phyloP scores from a whole-genome alignment of 1,140 invertebrate species.

The Frieseomelitta varia region DNA sequence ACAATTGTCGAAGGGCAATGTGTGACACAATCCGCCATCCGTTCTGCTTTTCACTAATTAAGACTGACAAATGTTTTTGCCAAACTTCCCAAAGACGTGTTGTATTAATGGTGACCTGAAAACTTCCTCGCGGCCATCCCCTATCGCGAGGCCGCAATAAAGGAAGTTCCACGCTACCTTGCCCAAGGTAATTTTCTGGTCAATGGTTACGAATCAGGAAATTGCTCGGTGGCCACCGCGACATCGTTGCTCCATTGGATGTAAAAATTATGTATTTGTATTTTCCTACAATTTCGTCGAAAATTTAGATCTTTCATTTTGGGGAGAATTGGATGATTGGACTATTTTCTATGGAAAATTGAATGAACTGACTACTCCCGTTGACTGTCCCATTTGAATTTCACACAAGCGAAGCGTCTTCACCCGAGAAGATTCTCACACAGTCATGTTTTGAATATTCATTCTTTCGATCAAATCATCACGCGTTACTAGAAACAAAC shows the following conservation, averaged over 20 bases:
- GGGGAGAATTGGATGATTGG: not conserved
- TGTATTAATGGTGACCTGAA: not conserved
- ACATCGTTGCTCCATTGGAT: not conserved
- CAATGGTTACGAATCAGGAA: not conserved
- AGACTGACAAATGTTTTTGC: not conserved
- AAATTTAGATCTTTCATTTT: not conserved
- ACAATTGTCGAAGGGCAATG: not conserved
- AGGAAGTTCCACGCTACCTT: not conserved
- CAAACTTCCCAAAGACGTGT: not conserved
- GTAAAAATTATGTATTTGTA: not conserved
- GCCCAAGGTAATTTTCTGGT: slow-evolving; percentile 20
- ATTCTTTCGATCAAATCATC: too few relatives aligned
- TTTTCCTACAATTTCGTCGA: not conserved
- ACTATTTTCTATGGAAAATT: not conserved
- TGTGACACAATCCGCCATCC: not conserved
- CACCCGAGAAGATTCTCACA: too few relatives aligned
- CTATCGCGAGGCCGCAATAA: not conserved
- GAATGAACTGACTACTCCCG: not conserved
- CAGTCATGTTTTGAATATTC: too few relatives aligned
- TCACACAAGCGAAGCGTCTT: too few relatives aligned
- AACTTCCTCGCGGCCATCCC: not conserved
- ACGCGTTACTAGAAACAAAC: too few relatives aligned
- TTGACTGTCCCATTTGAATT: too few relatives aligned
- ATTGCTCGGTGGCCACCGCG: not conserved
- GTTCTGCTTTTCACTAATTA: not conserved